Evolutionary conservation across 2,888 invertebrate species (phyloP).

Genomic region (Prosapia bicincta): DNA sequence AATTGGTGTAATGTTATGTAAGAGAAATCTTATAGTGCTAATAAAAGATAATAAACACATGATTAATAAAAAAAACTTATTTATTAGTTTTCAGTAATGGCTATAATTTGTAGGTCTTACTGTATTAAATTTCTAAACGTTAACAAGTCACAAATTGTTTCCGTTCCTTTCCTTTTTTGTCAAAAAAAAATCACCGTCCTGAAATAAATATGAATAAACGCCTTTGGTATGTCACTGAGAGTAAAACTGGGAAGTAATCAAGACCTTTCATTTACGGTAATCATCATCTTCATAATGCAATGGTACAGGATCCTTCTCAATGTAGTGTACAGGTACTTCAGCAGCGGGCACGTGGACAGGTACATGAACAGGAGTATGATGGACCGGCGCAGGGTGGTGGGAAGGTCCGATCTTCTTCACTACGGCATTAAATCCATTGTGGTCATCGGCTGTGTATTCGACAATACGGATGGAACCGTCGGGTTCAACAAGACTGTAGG

Average conservation of each 20-base stretch:
- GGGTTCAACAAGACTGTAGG: no score
- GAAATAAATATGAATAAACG: background rate
- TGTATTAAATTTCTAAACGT: background rate
- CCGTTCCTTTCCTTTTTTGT: background rate
- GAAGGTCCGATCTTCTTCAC: slow-evolving; percentile 38
- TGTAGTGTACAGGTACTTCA: no score
- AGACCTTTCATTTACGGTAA: background rate
- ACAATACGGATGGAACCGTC: slow-evolving; percentile 39
- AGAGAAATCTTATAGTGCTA: no score
- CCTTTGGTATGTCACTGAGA: background rate
- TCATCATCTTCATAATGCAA: background rate
- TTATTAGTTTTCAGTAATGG: background rate
- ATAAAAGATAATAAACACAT: no score
- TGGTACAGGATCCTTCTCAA: background rate
- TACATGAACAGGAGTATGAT: slow-evolving; percentile 6
- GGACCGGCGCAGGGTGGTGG: slow-evolving; percentile 22
- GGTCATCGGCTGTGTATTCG: no score
- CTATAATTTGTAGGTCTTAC: background rate
- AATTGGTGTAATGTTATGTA: no score
- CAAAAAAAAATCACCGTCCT: background rate
- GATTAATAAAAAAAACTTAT: background rate
- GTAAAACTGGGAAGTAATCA: background rate
- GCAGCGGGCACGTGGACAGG: background rate
- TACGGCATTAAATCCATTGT: no score
- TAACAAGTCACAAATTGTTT: background rate